Evolutionary conservation across 2,797 vertebrate genomes (phyloP).

Genomic region (Pseudochirops corinnae): DNA sequence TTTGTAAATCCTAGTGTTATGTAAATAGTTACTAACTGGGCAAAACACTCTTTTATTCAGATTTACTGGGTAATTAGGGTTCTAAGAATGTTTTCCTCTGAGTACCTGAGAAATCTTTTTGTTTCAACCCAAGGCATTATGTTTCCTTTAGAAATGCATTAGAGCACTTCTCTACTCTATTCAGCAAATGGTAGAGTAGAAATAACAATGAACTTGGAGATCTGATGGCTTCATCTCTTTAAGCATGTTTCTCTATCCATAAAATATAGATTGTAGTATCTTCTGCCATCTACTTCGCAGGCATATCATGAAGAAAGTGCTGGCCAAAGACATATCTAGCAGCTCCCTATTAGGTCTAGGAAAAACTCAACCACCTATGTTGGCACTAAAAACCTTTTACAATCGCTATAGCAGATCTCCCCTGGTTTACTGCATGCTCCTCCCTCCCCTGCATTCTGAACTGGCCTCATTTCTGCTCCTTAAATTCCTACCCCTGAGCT

Average conservation of each 20-base stretch:
- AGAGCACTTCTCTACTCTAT: background rate
- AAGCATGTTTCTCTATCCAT: background rate
- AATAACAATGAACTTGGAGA: background rate
- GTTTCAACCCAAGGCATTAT: background rate
- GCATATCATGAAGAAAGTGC: background rate
- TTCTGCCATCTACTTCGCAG: background rate
- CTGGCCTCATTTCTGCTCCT: background rate
- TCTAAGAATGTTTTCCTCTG: background rate
- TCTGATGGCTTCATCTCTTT: background rate
- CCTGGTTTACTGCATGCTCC: no score
- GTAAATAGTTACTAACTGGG: background rate
- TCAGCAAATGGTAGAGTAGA: background rate
- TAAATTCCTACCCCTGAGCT: background rate
- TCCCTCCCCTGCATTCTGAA: background rate
- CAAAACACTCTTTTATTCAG: background rate
- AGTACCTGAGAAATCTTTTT: background rate
- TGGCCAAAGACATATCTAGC: background rate
- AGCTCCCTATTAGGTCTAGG: background rate
- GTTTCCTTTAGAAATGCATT: background rate
- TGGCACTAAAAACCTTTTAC: background rate
- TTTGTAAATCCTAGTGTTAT: background rate
- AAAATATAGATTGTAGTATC: background rate
- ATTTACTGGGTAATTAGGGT: background rate
- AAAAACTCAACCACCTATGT: background rate
- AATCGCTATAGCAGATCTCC: background rate